Evolutionary conservation across 2,113 vertebrate genomes (phyloP).

Genomic region (Okapia johnstoni): DNA sequence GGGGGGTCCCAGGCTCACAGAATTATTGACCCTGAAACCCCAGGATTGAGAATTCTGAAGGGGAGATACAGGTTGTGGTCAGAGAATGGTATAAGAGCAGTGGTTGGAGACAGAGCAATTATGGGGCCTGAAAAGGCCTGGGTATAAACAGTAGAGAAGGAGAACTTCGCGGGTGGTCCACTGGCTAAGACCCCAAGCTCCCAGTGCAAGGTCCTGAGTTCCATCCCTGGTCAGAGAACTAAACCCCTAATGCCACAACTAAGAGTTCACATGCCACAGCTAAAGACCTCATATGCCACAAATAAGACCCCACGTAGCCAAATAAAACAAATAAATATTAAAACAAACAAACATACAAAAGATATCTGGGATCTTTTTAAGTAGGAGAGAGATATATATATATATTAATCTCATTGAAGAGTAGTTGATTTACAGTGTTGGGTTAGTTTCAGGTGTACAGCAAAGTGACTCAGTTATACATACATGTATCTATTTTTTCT

Average conservation of each 20-base stretch:
- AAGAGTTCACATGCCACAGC: background rate
- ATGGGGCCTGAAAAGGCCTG: background rate
- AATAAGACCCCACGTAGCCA: background rate
- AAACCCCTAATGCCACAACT: background rate
- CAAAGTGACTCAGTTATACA: background rate
- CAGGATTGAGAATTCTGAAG: background rate
- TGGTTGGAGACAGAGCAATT: background rate
- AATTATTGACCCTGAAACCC: background rate
- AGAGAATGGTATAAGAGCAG: background rate
- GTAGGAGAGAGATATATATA: background rate
- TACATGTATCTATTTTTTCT: background rate
- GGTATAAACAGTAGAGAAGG: background rate
- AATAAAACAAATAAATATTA: background rate
- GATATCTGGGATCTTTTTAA: background rate
- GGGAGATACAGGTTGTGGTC: background rate
- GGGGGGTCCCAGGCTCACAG: background rate
- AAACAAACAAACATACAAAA: background rate
- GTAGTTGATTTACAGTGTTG: background rate
- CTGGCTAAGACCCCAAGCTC: background rate
- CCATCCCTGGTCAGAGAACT: background rate
- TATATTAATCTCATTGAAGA: background rate
- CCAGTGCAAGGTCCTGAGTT: background rate
- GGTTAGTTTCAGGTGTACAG: background rate
- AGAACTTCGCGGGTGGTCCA: background rate
- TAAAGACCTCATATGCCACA: background rate